Evolutionary conservation across 2,888 invertebrate genomes (phyloP), one percentile per base, ranked within the genome.

Genomic region (Cataglyphis albicans): DNA sequence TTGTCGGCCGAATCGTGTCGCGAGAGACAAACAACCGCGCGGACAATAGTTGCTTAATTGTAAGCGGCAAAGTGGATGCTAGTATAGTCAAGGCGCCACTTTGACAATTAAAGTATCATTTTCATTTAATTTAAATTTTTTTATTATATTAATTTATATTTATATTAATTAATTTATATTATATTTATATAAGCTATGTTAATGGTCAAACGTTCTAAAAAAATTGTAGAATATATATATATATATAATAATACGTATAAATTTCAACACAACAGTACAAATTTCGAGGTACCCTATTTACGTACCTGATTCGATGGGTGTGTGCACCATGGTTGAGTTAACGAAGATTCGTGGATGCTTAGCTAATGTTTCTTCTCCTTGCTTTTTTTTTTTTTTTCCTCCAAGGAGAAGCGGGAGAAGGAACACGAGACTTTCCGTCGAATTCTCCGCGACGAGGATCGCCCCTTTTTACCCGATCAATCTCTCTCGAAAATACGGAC

Each of bases 401-500:
- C 78, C 38, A 21, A n/a, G 21, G 32, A 32, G 72, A 32, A 57
- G 41, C 57, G 70, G 7, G 57, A 78, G 41, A 15, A 41, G 41
- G 55, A 57, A 76, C 78, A 41, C 78, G 41, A 29, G 55, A 44
- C 57, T 59, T 70, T 59, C 68, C 73, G 41, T 74, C 81, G 81
- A 78, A 70, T 38, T 15, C 48, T 52, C 35, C 63, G 48, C 48
- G 44, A 41, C 55, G 65, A 81, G 52, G 72, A 76, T 86, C 75
- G 81, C 44, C 15, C 63, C 86, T 86, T 91, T 87, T 84, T 87
- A 86, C 61, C 48, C 44, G 87, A 88, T 91, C 88, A 87, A 90
- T 88, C 91, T 90, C 84, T 76, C 84, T 76, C 86, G 86, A 82
- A 86, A 87, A 84, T 84, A 85, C 90, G 84, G 85, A 87, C 88